Percentiles rank a stretch among this genome's conserved stretches.
These are phyloP conservation scores for Zapus hudsonius DNA, from an alignment of 2,113 vertebrate genomes.

Conservation along the genomic window DNA sequence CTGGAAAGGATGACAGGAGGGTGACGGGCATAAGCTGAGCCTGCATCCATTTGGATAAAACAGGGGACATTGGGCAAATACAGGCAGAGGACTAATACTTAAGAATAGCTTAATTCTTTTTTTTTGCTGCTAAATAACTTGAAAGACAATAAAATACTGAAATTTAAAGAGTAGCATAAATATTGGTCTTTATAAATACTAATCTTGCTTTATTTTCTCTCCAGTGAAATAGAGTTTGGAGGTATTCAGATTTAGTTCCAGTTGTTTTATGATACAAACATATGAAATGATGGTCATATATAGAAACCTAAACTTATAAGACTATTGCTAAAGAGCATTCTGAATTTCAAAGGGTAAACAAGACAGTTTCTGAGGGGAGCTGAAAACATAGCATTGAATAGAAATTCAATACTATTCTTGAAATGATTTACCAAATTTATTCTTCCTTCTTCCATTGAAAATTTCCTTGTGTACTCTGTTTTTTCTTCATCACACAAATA, in stretches of 20 bases:
- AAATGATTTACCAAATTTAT: neutral
- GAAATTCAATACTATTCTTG: neutral
- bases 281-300: neutral
- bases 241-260: neutral
- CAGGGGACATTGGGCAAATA: neutral
- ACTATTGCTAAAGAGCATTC: neutral
- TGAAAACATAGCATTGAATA: neutral
- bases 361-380: neutral
- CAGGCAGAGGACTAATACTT: neutral
- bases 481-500: neutral
- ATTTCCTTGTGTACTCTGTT: neutral
- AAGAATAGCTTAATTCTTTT: neutral
- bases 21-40: neutral
- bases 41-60: neutral
- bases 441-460: neutral
- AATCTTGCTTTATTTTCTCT: neutral
- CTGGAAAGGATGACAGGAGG: neutral
- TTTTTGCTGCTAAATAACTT: neutral
- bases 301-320: neutral
- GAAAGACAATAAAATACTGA: neutral
- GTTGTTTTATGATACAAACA: neutral
- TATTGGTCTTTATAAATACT: neutral
- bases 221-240: neutral
- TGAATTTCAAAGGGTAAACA: neutral
- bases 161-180: neutral